Conservation (phyloP, 2,797 vertebrate genomes). For the Sebastolobus altivelis region DNA sequence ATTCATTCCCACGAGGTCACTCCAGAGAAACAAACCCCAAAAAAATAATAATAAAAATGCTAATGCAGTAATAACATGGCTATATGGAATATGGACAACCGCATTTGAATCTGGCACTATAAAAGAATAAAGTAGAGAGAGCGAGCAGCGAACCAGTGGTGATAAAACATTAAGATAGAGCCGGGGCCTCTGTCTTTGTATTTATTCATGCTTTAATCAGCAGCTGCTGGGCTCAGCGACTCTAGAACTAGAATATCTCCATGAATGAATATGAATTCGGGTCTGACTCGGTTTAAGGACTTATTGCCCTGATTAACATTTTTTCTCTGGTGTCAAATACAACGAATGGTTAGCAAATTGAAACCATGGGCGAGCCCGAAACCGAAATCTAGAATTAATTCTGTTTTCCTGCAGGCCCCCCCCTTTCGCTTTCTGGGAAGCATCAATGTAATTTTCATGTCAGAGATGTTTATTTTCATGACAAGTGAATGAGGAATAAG, state of each 20-base stretch:
- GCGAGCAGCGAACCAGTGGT: neutral
- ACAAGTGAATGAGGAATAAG: conserved; percentile 40
- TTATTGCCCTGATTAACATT: conserved; percentile 39
- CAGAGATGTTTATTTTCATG: conserved; percentile 57
- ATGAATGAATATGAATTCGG: conserved; percentile 27
- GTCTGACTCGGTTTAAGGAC: conserved; percentile 31
- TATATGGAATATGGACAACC: neutral
- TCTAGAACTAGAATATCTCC: conserved; percentile 9
- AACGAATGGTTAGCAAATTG: conserved; percentile 18
- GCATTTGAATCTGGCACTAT: conserved; percentile 11
- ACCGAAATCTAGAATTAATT: conserved; percentile 27
- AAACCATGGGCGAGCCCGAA: conserved; percentile 15
- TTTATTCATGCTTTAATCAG: conserved; percentile 50
- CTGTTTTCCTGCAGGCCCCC: neutral
- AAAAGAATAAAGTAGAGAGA: conserved; percentile 5
- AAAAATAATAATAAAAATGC: conserved; percentile 37
- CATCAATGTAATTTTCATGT: conserved; percentile 40
- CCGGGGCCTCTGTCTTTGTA: neutral
- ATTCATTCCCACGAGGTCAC: neutral
- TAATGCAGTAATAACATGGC: neutral
- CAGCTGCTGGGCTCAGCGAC: conserved; percentile 34
- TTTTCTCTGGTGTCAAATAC: conserved; percentile 39
- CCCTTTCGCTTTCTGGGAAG: neutral
- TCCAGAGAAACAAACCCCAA: neutral
- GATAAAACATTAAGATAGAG: conserved; percentile 16